A percentile compares a stretch with the other conserved stretches of the same genome.
Conservation (phyloP, 2,888 invertebrate species). For the Orthosia cruda region DNA sequence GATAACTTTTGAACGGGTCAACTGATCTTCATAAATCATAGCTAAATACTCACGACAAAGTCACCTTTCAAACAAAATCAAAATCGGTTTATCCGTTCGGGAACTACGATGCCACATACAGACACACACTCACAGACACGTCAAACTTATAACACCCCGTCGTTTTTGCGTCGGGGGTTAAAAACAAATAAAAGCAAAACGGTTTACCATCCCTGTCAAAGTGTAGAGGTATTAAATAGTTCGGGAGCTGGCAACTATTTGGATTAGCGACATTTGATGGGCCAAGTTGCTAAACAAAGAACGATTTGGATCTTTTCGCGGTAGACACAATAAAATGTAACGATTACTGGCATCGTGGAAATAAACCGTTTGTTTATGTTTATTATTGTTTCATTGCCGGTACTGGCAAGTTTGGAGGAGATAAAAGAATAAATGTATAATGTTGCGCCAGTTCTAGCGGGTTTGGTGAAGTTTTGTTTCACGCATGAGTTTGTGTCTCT, state of each 20-base stretch:
- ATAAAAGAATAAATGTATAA: constrained; percentile 52
- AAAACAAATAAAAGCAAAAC: background rate
- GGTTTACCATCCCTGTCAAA: constrained; percentile 21
- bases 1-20: too few species aligned
- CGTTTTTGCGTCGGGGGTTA: too few species aligned
- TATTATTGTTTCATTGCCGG: constrained; percentile 48
- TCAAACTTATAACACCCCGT: too few species aligned
- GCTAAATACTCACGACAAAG: too few species aligned
- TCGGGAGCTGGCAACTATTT: constrained; percentile 41
- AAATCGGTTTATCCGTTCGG: too few species aligned
- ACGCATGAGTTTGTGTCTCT: background rate
- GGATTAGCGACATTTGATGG: constrained; percentile 58
- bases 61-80: too few species aligned
- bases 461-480: constrained; percentile 9
- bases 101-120: too few species aligned
- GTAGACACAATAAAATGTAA: constrained; percentile 62
- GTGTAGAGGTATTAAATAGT: constrained; percentile 49
- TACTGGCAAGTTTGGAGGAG: constrained; percentile 30
- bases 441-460: constrained; percentile 11
- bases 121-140: too few species aligned
- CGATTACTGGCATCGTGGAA: constrained; percentile 43
- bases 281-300: constrained; percentile 56
- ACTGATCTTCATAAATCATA: too few species aligned
- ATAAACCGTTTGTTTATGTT: constrained; percentile 38
- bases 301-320: constrained; percentile 58